Conservation (phyloP, 2,113 vertebrate genomes). For the Campylomormyrus numenius region DNA sequence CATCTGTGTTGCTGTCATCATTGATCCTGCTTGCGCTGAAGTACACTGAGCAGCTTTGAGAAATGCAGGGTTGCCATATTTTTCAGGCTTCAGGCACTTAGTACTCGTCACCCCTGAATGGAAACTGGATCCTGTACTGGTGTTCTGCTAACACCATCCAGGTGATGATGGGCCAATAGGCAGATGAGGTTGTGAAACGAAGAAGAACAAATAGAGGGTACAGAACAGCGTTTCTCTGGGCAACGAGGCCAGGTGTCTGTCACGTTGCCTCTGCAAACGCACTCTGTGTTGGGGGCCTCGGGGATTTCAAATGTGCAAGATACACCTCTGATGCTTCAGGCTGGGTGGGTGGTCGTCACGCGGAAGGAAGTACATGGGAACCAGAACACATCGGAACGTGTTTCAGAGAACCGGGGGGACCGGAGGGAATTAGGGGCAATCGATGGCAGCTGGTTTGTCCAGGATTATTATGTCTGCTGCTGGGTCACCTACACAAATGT, state of each 20-base stretch:
- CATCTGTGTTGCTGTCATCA: conserved; percentile 45
- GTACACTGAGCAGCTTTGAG: conserved; percentile 32
- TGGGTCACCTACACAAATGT: not conserved
- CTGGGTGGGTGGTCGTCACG: not conserved
- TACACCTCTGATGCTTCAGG: not conserved
- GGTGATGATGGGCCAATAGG: not conserved
- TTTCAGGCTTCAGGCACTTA: not conserved
- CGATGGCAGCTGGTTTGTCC: not conserved
- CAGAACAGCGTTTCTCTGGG: not conserved
- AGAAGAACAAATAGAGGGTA: not conserved
- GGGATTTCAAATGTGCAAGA: not conserved
- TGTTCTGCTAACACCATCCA: not conserved
- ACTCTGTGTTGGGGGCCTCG: not conserved
- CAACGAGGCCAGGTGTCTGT: not conserved
- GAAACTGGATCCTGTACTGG: not conserved
- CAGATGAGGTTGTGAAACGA: not conserved
- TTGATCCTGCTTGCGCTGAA: conserved; percentile 49
- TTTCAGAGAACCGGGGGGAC: not conserved
- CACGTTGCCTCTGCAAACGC: not conserved
- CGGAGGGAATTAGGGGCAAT: not conserved
- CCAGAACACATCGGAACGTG: not conserved
- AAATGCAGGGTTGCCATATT: not conserved
- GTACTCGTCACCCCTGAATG: not conserved
- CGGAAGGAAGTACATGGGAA: not conserved
- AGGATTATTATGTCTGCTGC: not conserved